Conservation (phyloP, 2,888 invertebrate species). For the Fissipunctia ypsillon region DNA sequence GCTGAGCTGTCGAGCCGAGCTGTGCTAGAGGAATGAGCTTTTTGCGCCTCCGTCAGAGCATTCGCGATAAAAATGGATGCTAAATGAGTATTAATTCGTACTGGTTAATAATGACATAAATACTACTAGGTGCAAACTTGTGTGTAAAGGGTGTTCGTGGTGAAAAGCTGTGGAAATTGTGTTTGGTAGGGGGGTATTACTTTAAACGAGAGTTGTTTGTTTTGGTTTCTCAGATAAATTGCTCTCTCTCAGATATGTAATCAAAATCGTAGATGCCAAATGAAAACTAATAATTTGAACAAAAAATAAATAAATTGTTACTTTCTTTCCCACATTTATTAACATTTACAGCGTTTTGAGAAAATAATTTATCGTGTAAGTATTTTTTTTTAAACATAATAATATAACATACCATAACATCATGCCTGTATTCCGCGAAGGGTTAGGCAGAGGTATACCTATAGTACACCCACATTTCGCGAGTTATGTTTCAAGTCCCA, state of each 20-base stretch:
- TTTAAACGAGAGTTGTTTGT: background rate
- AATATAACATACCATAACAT: no score
- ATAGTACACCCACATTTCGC: no score
- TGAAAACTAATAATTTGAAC: background rate
- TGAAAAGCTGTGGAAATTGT: background rate
- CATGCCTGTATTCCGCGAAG: no score
- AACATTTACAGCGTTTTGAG: background rate
- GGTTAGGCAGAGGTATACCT: no score
- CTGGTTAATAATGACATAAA: conserved; percentile 91
- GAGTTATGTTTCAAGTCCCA: no score
- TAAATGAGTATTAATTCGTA: conserved; percentile 90
- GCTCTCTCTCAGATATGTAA: no score
- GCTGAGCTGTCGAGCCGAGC: conserved; percentile 64
- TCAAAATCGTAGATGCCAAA: background rate
- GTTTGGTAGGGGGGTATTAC: fast-evolving
- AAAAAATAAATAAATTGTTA: background rate
- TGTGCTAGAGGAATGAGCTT: conserved; percentile 77
- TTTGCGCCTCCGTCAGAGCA: conserved; percentile 79
- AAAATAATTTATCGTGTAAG: no score
- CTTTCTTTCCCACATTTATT: background rate
- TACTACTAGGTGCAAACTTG: conserved; percentile 82
- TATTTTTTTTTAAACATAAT: no score
- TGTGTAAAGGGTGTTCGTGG: conserved; percentile 77
- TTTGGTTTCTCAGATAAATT: background rate
- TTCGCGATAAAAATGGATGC: conserved; percentile 86